Evolutionary conservation across 2,888 invertebrate species (phyloP), one percentile per base, ranked within the genome.

Genomic region (Sinopyrophorus schimmeli): DNA sequence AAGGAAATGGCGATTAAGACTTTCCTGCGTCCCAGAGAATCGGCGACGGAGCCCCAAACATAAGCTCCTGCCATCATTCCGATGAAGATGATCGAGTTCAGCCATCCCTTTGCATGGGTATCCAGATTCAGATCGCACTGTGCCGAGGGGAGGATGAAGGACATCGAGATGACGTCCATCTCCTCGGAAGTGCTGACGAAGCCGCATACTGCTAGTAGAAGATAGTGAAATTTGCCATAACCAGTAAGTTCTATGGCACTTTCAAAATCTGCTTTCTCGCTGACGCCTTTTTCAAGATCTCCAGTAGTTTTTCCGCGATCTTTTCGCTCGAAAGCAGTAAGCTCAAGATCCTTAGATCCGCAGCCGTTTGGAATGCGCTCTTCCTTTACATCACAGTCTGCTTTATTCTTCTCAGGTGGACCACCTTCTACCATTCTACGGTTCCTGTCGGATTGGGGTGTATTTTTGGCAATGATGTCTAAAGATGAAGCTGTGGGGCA

Each of bases 161-260:
- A 93, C 86, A 94, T 91, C 65, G 90, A 91, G 69, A 94, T 89
- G 77, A 93, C 92, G 78, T 93, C 93, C 86, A 94, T 92, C 80
- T 93, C 92, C 81, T 94, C 93, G 74, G 92, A 92, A 61, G 91
- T 91, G 78, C 89, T 90, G 75, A 93, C 92, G 77, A 93, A 89
- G 63, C 94, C 93, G 78, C 93, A 93, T 74, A 94, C 87, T 71
- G 87, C 85, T 79, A 94, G 78, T 71, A 94, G 80, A 68, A 89
- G 79, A 76, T 90, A 89, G 76, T 94, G 93, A 76, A 93, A 94
- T 75, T 87, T 83, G 68, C 90, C 90, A 84, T 89, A 89, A 69
- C 86, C 88, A 69, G 90, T 83, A 77, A 87, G 77, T 80, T 90
- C 89, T 73, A 92, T 91, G 63, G 91, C 91, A 74, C 83, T 83